Evolutionary conservation across 1,140 invertebrate species (phyloP), one percentile per base, ranked within the genome.

Genomic region (Tachypleus tridentatus): DNA sequence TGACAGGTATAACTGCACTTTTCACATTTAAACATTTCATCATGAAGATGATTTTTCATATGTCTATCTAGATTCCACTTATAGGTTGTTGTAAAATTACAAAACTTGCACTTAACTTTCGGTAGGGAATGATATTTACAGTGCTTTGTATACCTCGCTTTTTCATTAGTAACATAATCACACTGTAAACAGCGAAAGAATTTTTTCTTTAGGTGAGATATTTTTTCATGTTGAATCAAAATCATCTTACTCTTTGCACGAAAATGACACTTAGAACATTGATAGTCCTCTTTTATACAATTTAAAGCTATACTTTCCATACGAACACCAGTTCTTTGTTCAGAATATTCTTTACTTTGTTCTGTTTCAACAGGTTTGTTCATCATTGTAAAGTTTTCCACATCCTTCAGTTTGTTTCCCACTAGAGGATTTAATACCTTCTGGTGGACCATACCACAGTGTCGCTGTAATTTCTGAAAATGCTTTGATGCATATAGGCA

Each of bases 71-170:
- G 82, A 77, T 95, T 95, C 85, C 89, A 92, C 76, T 91, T 91
- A 78, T 93, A 91, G 5, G 92, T 88, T 6, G 92, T 94, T 61
- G 87, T 85, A 75, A 96, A 97, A 72, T 93, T 89, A 78, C 93
- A 97, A 73, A 88, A 86, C 58, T 86, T 85, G 77, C 93, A 97
- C 75, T 95, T 92, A 68, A 92, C 91, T 85, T 91, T 91, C 61
- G 89, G 89, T 86, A 92, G 89, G 54, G 88, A 89, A 76, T 94
- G 89, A 73, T 93, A 92, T 73, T 93, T 93, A n/a, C 93, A 87
- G 74, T 96, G 93, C 75, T 93, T 93, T 51, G 89, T 93, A 74
- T 88, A 95, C 58, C 93, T 84, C 3, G 88, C 86, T 73, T 88
- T 87, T 68, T 93, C 89, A 74, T 93, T 87, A 1, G 92, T 96